A percentile compares a stretch with the other conserved stretches of the same genome.
Conservation (phyloP, 1,140 invertebrate genomes). For the Scylla paramamosain region DNA sequence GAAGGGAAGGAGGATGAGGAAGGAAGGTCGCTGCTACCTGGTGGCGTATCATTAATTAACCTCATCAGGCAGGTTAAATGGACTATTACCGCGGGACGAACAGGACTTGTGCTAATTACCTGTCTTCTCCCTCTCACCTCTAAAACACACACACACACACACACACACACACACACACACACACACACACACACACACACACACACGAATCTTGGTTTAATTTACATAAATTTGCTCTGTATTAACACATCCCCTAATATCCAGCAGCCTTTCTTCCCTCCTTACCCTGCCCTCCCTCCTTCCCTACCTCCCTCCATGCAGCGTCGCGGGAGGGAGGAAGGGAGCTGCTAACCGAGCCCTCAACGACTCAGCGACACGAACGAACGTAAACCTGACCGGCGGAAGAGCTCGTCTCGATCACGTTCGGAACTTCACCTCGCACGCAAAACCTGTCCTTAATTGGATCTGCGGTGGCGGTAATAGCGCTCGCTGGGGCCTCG, state of each 20-base stretch:
- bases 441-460: constrained; percentile 3
- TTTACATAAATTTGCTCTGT: neutral
- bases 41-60: constrained; percentile 12
- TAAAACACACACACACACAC: constrained; percentile 11
- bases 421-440: neutral
- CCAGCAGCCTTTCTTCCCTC: too few species aligned
- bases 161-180: neutral
- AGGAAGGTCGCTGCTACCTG: neutral
- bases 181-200: neutral
- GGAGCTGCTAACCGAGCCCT: neutral
- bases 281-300: neutral
- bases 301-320: neutral
- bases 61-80: neutral
- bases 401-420: constrained; percentile 10
- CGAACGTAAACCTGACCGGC: constrained; percentile 5
- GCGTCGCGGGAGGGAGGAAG: neutral
- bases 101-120: neutral
- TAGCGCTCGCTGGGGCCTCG: neutral
- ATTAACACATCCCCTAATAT: neutral
- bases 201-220: constrained; percentile 23
- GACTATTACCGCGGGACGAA: neutral
- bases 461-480: neutral
- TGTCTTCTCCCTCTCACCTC: neutral
- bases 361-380: neutral
- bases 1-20: neutral